Evolutionary conservation across 2,113 vertebrate species (phyloP).

Genomic region (Stictonetta naevosa): DNA sequence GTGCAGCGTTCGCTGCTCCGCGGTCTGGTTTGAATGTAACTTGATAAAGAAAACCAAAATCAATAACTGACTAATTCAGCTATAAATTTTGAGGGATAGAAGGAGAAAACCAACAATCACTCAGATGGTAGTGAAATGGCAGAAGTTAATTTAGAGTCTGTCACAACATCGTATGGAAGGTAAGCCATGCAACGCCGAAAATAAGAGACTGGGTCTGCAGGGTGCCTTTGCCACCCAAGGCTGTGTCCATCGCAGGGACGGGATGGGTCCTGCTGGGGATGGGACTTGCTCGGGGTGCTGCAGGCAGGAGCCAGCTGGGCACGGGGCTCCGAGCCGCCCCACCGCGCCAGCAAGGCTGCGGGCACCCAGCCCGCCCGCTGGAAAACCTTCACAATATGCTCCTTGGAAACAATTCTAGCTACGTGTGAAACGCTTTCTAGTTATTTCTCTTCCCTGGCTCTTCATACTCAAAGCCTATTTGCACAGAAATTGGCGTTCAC

Average conservation of each 20-base stretch:
- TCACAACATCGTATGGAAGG: not conserved
- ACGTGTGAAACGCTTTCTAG: not conserved
- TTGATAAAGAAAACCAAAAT: not conserved
- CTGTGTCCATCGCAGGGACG: not conserved
- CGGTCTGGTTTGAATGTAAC: not conserved
- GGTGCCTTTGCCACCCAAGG: not conserved
- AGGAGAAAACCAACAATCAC: not conserved
- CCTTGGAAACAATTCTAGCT: constrained; percentile 13
- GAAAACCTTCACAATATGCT: not conserved
- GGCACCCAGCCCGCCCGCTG: not conserved
- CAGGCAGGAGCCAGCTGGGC: too few species aligned
- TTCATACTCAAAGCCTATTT: not conserved
- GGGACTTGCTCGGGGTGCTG: not conserved
- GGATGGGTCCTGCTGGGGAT: too few species aligned
- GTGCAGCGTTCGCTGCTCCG: not conserved
- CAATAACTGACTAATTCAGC: constrained; percentile 19
- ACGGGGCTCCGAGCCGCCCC: not conserved
- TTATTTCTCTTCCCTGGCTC: not conserved
- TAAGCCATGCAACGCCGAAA: not conserved
- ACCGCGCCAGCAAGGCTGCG: accelerated
- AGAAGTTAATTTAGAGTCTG: not conserved
- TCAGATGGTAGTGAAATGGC: not conserved
- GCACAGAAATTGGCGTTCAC: not conserved
- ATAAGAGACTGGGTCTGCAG: not conserved
- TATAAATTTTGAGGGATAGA: constrained; percentile 3